Evolutionary conservation across 2,888 invertebrate species (phyloP).

Genomic region (Gastrophysa polygoni): DNA sequence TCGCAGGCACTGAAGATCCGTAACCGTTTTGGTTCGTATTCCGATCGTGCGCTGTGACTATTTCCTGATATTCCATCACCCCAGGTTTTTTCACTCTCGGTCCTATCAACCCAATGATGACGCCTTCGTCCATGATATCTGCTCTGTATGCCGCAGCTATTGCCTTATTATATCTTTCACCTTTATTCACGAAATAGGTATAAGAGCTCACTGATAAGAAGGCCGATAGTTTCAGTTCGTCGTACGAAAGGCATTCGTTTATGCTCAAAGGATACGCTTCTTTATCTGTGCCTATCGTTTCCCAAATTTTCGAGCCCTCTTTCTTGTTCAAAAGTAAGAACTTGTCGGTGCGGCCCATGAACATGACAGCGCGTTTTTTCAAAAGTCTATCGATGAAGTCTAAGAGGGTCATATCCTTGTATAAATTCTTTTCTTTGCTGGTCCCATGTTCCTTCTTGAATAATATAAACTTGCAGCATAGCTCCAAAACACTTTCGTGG

Average conservation of each 20-base stretch:
- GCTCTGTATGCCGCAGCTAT: constrained; percentile 56
- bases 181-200: constrained; percentile 65
- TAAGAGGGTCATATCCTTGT: constrained; percentile 56
- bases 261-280: constrained; percentile 60
- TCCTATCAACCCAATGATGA: constrained; percentile 61
- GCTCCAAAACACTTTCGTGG: constrained; percentile 68
- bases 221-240: constrained; percentile 66
- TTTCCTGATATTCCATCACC: constrained; percentile 69
- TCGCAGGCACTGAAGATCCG: constrained; percentile 37
- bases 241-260: constrained; percentile 63
- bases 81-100: constrained; percentile 61
- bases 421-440: constrained; percentile 41
- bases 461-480: constrained; percentile 69
- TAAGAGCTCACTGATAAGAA: constrained; percentile 63
- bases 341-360: constrained; percentile 48
- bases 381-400: constrained; percentile 62
- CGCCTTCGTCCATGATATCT: constrained; percentile 56
- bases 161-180: constrained; percentile 63
- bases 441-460: constrained; percentile 61
- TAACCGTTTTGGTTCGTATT: constrained; percentile 60
- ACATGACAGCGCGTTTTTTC: constrained; percentile 61
- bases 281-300: constrained; percentile 59
- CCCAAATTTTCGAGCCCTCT: constrained; percentile 61
- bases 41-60: constrained; percentile 60
- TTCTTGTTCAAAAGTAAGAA: constrained; percentile 51